phyloP scores from a whole-genome alignment of 2,888 invertebrate genomes.

The Gymnoscelis rufifasciata region DNA sequence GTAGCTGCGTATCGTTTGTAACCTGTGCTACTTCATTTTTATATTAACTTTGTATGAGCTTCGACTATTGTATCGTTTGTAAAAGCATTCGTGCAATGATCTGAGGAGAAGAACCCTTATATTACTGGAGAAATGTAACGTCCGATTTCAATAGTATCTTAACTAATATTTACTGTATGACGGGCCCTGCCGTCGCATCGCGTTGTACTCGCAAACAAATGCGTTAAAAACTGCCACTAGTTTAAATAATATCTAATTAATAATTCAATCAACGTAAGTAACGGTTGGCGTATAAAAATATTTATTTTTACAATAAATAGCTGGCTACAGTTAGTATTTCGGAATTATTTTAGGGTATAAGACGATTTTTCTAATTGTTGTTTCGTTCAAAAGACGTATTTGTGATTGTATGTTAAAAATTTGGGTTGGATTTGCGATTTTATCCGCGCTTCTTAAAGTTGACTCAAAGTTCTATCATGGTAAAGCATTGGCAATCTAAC shows the following conservation, averaged over 20 bases:
- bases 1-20: conserved; percentile 50
- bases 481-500: no score
- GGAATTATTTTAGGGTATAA: conserved; percentile 35
- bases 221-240: conserved; percentile 76
- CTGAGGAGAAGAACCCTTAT: conserved; percentile 18
- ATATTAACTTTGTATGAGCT: conserved; percentile 63
- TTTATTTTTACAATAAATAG: conserved; percentile 57
- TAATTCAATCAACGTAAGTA: conserved; percentile 55
- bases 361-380: conserved; percentile 40
- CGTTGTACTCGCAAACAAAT: conserved; percentile 32
- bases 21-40: conserved; percentile 59
- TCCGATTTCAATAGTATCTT: conserved; percentile 45
- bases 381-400: conserved; percentile 43
- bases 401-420: conserved; percentile 28
- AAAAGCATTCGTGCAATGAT: conserved; percentile 17
- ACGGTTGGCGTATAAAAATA: conserved; percentile 46
- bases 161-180: conserved; percentile 28
- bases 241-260: conserved; percentile 58
- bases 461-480: neutral
- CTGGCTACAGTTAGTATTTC: conserved; percentile 48
- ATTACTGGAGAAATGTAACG: conserved; percentile 34
- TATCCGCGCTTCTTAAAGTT: neutral
- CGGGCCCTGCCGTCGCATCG: conserved; percentile 40
- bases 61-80: conserved; percentile 39
- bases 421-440: conserved; percentile 4